Evolutionary conservation across 2,888 invertebrate genomes (phyloP), one percentile per base, ranked within the genome.

Genomic region (Odontocerum albicorne): DNA sequence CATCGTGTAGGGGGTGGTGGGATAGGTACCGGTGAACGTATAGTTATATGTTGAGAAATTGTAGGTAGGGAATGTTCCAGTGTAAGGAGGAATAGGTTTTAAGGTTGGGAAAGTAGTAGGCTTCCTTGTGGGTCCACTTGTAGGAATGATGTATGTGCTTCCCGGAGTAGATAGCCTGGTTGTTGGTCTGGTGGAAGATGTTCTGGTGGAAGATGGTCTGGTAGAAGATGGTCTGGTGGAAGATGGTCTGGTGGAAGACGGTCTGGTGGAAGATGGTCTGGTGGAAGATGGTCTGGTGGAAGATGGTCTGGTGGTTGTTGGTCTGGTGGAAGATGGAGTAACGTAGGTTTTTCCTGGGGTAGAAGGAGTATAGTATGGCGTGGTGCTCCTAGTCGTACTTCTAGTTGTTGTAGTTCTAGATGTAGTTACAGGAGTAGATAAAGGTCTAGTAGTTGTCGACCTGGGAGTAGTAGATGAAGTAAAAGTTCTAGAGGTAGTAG

Each of bases 41-140:
- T 50, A 50, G 2, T 21, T 33, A n/a, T 50, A 43, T 0, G 43
- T 16, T 8, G 42, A 21, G 4, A 13, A 33, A 3, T n/a, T 19
- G 35, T 50, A 50, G 4, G 50, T 31, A 1, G 50, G 50, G 22
- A 20, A 50, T 6, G 50, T 50, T 4, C 50, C 50, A 7, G 50
- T 50, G 22, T 42, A 50, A 1, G 31, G 22, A 16, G 50, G 42
- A 12, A 42, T 16, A 7, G 50, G 31, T 43, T 17, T 31, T 10
- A 42, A 42, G 12, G 33, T 2, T 16, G 33, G 42, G 8, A 33
- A 33, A n/a, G 35, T 46, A 2, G 50, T 43, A 2, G 33, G 31
- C 10, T 21, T 19, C 8, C 13, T 35, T 2, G 50, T 42, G n/a
- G 20, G 3, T n/a, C 4, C 15, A 12, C 17, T 15, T 4, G 2